Base-by-base conservation (phyloP, 2,888 invertebrate genomes). In the Lithophane ornitopus region DNA sequence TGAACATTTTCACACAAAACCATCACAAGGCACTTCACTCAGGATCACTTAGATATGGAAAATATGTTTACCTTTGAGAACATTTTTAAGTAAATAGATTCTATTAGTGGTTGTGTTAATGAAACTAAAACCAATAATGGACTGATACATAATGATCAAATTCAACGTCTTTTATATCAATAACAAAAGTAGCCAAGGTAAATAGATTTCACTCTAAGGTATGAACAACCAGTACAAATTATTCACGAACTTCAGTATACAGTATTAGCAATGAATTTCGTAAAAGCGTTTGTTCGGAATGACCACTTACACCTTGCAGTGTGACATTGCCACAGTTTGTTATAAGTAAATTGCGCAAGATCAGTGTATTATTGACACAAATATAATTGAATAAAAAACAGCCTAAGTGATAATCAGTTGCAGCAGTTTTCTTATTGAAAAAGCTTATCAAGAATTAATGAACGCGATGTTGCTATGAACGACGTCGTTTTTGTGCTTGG, bases 81-180 rank as follows among this genome's bases (percentile, higher is more conserved):
- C 96, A 96, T 96, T 91, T 78, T 91, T 78, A 59, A 39, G 22
- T 61, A 34, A 78, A 77, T 74, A 93, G 80, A 67, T 81, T 87
- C 34, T 80, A 74, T 89, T 89, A 82, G 78, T 88, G 90, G 85
- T 84, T 86, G 84, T 91, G 85, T 85, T 91, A 91, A 89, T 91
- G 86, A 86, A 80, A 73, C 92, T 89, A 91, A 90, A 81, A 87
- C 84, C 89, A 90, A 84, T 82, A 85, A 86, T 87, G 84, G 88
- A 96, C 94, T 96, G 96, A 95, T 95, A 93, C 89, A 83, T 88
- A 88, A 87, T 89, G 78, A 83, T 85, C 88, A 90, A 90, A 90
- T 90, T 85, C 91, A 86, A 88, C 91, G 90, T 91, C 94, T 95
- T 96, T 95, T 96, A 96, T 96, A 96, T 94, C 90, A 88, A 90